Evolutionary conservation across 2,797 vertebrate species (phyloP), one percentile per base, ranked within the genome.

Genomic region (Rhodeus uyekii): DNA sequence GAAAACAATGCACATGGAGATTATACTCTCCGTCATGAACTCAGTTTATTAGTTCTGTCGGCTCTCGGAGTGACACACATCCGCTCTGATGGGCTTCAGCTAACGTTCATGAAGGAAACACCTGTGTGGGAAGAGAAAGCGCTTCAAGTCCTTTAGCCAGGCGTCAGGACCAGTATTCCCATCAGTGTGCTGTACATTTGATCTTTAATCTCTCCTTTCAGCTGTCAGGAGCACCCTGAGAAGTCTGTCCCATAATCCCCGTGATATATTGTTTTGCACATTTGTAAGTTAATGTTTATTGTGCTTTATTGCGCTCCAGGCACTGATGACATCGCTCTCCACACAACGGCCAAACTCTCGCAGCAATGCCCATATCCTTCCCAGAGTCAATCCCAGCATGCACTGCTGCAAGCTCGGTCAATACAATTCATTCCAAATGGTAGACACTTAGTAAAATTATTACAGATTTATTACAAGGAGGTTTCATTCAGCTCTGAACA

Each of bases 131-230:
- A 60, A 60, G 24, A 46, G 5, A 46, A 16, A 29, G 34, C 48
- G 0, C 27, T 14, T 32, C 50, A 34, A 50, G 12, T 3, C 5
- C 10, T 86, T 82, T 58, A 69, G 61, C 58, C 65, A 19, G 29
- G 39, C 24, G 42, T 34, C 14, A 39, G 19, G 77, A 83, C 84
- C 79, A 55, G 67, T 78, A 76, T 19, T 6, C 65, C 38, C 73
- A 81, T 32, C 13, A 44, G 76, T 76, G 55, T 64, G 84, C 81
- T 80, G 67, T 83, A 81, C 19, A 65, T 44, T 77, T 72, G 63
- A 81, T 50, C 34, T 60, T 72, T 63, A 86, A 75, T 79, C 63
- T 7, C n/a, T 67, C 65, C n/a, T 27, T 39, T 67, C 14, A 39
- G 24, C 38, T 46, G 42, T 19, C 24, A 46, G 42, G 24, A 32